Percentiles rank a stretch among this genome's conserved stretches.
Evolutionary conservation across 1,140 invertebrate species (phyloP).

Genomic region (Anastrepha ludens): DNA sequence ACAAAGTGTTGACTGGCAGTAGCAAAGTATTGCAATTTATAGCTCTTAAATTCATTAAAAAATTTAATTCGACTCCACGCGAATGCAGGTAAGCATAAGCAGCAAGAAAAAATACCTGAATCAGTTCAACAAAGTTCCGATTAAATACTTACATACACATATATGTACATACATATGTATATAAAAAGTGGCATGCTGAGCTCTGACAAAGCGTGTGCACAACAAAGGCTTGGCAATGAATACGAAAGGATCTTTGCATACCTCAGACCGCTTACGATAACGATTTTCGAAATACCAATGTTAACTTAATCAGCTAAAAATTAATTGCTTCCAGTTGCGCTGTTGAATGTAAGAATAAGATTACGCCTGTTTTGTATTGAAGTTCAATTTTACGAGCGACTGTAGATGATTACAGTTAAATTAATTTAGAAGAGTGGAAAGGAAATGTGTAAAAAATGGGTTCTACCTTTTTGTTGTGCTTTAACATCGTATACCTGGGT

Average conservation of each 20-base stretch:
- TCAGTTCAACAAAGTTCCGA: not conserved
- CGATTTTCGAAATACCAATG: not conserved
- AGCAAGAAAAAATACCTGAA: not conserved
- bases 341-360: not conserved
- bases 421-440: no score
- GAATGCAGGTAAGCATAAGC: not conserved
- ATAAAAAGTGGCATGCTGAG: not conserved
- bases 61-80: not conserved
- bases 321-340: not conserved
- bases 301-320: slow-evolving; percentile 32
- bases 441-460: no score
- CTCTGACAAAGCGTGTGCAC: not conserved
- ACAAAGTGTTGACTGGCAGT: not conserved
- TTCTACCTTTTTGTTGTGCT: no score
- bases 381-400: not conserved
- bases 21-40: not conserved
- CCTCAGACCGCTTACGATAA: not conserved
- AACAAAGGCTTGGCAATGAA: not conserved
- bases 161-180: not conserved
- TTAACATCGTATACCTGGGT: no score
- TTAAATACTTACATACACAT: not conserved
- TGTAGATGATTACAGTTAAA: not conserved
- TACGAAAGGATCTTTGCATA: not conserved
- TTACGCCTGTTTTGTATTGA: not conserved
- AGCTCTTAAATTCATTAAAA: not conserved